Conservation (phyloP, 2,888 invertebrate genomes). For the Diplazon laetatorius region DNA sequence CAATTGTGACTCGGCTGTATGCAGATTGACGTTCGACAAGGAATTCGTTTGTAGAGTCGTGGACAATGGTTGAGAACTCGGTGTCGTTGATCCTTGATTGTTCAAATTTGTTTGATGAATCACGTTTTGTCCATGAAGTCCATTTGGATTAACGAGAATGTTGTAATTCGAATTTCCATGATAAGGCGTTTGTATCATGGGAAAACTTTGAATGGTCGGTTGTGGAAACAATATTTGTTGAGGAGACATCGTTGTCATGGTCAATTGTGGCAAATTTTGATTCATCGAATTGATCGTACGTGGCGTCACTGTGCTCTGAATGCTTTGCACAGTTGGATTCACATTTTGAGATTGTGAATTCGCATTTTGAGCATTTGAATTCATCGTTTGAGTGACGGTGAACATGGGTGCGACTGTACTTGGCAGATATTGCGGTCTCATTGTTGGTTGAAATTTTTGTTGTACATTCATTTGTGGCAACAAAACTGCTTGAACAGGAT, state of each 20-base stretch:
- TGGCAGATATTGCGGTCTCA: conserved; percentile 71
- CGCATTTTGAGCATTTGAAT: conserved; percentile 65
- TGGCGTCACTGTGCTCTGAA: conserved; percentile 62
- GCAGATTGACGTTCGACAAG: conserved; percentile 59
- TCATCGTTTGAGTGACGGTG: conserved; percentile 69
- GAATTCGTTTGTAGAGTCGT: conserved; percentile 61
- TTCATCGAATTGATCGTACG: conserved; percentile 58
- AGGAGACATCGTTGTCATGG: conserved; percentile 49
- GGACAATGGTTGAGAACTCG: conserved; percentile 35
- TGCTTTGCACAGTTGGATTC: conserved; percentile 61
- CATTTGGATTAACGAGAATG: conserved; percentile 73
- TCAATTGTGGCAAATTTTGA: conserved; percentile 64
- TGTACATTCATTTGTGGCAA: conserved; percentile 69
- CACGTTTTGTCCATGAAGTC: conserved; percentile 72
- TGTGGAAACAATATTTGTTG: conserved; percentile 72
- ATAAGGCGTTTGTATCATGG: conserved; percentile 59
- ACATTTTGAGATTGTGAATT: conserved; percentile 66
- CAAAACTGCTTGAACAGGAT: conserved; percentile 73
- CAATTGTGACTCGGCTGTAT: conserved; percentile 62
- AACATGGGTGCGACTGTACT: conserved; percentile 75
- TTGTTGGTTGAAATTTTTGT: conserved; percentile 66
- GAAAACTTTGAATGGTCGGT: conserved; percentile 62
- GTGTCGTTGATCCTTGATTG: conserved; percentile 55
- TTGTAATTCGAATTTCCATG: conserved; percentile 68
- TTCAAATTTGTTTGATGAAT: conserved; percentile 58